Base-by-base conservation (phyloP, 1,140 invertebrate species). In the Drosophila bifasciata region DNA sequence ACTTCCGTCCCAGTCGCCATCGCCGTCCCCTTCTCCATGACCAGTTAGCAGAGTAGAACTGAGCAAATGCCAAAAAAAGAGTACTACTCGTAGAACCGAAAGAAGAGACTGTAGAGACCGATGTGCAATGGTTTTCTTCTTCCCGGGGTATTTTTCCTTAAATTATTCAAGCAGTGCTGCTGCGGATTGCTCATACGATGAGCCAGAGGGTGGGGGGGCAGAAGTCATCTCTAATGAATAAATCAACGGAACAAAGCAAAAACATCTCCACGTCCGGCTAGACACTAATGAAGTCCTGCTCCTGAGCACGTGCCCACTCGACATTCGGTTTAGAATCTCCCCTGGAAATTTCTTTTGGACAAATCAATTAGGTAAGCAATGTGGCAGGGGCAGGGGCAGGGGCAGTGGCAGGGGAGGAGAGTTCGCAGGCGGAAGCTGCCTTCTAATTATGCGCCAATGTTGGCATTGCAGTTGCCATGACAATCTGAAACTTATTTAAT, bases 401-500 rank as follows among this genome's bases (percentile, higher is more conserved):
- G 11, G n/a, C n/a, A n/a, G n/a, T 41, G 50, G 19, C 7, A 1
- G 43, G 11, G 2, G 2, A 0, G 2, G 0, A 2, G 28, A 8
- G 32, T 1, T 11, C 19, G 23, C 25, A 9, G 21, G 32, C 3
- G 9, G 23, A 23, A n/a, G 16, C 23, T 41, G 36, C 39, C 57
- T 69, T 57, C 66, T 84, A 75, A 84, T 84, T 79, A 83, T 75
- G 58, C 55, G 55, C 55, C 71, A 76, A 79, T 81, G 64, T 61
- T 85, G 66, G 41, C 67, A 63, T 63, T 72, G 66, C 66, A 76
- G 80, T 85, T 85, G 67, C 72, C 76, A 79, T 80, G 80, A 64
- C 80, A 85, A 73, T 85, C 62, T 64, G 66, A 85, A 85, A 76
- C 58, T 84, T 85, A 76, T 80, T 84, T 76, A 85, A 69, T 80